Base-by-base conservation (phyloP, 2,797 vertebrate genomes). In the Poecilia velifera region DNA sequence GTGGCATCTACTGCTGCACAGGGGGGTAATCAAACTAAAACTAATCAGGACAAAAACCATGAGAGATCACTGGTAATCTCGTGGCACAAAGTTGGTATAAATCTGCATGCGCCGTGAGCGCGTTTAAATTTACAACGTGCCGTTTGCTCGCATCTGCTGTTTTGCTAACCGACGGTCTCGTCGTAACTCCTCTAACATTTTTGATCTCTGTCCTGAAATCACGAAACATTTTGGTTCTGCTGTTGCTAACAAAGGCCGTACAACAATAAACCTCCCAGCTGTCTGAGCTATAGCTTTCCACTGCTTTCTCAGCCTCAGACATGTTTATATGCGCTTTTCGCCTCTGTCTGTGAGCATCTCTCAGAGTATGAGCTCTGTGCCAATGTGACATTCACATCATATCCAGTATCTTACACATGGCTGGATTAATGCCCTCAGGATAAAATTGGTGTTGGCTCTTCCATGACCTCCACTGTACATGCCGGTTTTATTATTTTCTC, bases 331-430 rank as follows among this genome's bases (percentile, higher is more conserved):
- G 28, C 83, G 66, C 76, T 28, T 82, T 82, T 72, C 18, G 41
- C 34, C 47, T 51, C 76, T 55, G 72, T 73, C 77, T 78, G 55
- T 43, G 45, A 59, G 45, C 55, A 75, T 76, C 81, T 74, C 53
- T 79, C 73, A 36, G 73, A 77, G 71, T 70, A 72, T 68, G 73
- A 71, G 59, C 34, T 1, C 57, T 82, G 74, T 68, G 47, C 53
- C 70, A 68, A 73, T 31, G 76, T 88, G 84, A 85, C 81, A 76
- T 88, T 85, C 80, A 77, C 45, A 78, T 87, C 77, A 62, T 76
- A 77, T 74, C 49, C 18, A 34, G 22, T 78, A 22, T 73, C 41
- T 79, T 72, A 76, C 72, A 25, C 79, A 78, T 57, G 76, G 72
- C 76, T 72, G 31, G 31, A 34, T 68, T 64, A 64, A 53, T 41